Conservation (phyloP, 1,140 invertebrate species). For the Colletes gigas region DNA sequence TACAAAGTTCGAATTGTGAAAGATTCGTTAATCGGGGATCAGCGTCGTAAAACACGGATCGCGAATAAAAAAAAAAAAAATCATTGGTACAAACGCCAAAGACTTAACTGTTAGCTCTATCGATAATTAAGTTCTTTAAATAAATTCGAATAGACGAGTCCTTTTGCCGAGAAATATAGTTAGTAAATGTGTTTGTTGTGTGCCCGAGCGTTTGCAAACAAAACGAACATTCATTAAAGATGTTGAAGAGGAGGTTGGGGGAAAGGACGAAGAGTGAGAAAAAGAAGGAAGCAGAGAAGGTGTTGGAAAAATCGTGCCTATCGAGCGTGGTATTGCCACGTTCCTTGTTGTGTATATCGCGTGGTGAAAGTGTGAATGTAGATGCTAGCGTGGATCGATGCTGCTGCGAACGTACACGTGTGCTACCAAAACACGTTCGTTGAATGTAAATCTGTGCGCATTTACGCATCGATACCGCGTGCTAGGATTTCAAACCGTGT, state of each 20-base stretch:
- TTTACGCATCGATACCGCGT: constrained; percentile 25
- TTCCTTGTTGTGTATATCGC: constrained; percentile 27
- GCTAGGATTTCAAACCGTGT: constrained; percentile 48
- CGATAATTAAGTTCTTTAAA: constrained; percentile 41
- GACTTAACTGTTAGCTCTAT: constrained; percentile 69
- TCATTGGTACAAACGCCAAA: constrained; percentile 74
- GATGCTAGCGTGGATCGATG: constrained; percentile 36
- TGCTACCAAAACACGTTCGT: not conserved
- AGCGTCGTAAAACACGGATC: constrained; percentile 20
- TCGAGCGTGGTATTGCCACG: constrained; percentile 9
- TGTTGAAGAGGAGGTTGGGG: not conserved
- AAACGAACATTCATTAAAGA: not conserved
- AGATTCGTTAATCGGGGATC: constrained; percentile 15
- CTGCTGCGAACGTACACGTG: constrained; percentile 1
- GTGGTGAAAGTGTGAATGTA: constrained; percentile 26
- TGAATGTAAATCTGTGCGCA: not conserved
- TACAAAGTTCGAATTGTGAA: constrained; percentile 21
- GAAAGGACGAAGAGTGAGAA: not conserved
- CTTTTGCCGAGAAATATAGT: constrained; percentile 19
- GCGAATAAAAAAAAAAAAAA: constrained; percentile 60
- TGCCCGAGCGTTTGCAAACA: constrained; percentile 19
- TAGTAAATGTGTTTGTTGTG: constrained; percentile 31
- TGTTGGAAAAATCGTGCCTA: constrained; percentile 26
- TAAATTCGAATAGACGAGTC: constrained; percentile 19
- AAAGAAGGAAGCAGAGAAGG: not conserved